phyloP scores from a whole-genome alignment of 64 coral and sea anemone species.

The Platygyra sinensis region DNA sequence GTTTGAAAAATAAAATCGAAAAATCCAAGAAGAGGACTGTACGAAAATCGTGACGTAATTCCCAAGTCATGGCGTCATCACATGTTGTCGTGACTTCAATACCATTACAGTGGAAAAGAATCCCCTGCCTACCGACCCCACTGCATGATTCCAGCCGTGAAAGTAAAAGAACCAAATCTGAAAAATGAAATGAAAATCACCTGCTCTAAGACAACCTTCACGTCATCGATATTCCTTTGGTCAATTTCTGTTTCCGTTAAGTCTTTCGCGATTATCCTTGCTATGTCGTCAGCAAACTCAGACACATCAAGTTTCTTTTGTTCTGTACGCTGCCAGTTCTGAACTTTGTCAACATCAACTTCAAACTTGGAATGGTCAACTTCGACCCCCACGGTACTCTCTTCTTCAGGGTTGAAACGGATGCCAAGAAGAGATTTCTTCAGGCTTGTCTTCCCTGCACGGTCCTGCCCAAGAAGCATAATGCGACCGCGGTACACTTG shows the following conservation, averaged over 20 bases:
- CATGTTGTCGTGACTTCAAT: no score
- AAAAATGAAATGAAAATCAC: not conserved
- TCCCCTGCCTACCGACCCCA: no score
- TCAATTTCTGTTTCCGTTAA: not conserved
- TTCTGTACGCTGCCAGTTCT: slow-evolving; percentile 27
- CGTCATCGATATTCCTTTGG: not conserved
- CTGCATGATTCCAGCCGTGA: not conserved
- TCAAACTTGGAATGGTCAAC: slow-evolving; percentile 51
- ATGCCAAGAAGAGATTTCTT: slow-evolving; percentile 67
- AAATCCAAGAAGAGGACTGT: no score
- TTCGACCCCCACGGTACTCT: slow-evolving; percentile 51
- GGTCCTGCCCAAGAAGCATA: slow-evolving; percentile 58
- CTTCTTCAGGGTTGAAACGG: slow-evolving; percentile 39
- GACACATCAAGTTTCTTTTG: not conserved
- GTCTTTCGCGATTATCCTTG: slow-evolving; percentile 17
- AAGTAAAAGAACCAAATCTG: no score
- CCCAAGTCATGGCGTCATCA: no score
- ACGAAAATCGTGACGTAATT: no score
- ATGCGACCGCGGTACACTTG: slow-evolving; percentile 56
- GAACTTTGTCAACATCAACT: slow-evolving; percentile 44
- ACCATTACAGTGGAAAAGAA: no score
- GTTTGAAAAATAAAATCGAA: no score
- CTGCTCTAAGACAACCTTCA: not conserved
- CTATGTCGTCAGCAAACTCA: slow-evolving; percentile 36
- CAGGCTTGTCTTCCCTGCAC: slow-evolving; percentile 67